Evolutionary conservation across 1,140 invertebrate genomes (phyloP).

Genomic region (Macrobrachium rosenbergii): DNA sequence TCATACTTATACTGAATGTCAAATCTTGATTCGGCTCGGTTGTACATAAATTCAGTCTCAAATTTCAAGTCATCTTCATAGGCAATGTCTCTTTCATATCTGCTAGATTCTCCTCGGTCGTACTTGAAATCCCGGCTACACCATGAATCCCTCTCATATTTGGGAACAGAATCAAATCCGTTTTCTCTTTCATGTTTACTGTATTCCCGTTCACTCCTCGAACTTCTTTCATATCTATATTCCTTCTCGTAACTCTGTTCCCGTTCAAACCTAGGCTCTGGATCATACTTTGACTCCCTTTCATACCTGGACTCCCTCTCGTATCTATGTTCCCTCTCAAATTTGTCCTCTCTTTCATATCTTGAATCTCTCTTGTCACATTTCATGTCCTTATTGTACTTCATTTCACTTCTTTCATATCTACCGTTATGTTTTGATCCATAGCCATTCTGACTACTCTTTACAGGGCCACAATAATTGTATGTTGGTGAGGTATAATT

Average conservation of each 20-base stretch:
- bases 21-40: too few species aligned
- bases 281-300: background rate
- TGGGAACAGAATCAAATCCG: background rate
- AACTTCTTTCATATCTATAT: background rate
- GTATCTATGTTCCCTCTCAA: slow-evolving; percentile 10
- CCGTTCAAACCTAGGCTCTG: background rate
- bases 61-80: background rate
- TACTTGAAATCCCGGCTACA: slow-evolving; percentile 36
- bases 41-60: too few species aligned
- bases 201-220: background rate
- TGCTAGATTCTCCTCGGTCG: slow-evolving; percentile 24
- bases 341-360: slow-evolving; percentile 26
- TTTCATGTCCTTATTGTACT: slow-evolving; percentile 21
- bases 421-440: slow-evolving; percentile 25
- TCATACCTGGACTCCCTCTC: slow-evolving; percentile 28
- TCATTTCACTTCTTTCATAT: slow-evolving; percentile 26
- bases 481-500: slow-evolving; percentile 18
- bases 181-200: background rate
- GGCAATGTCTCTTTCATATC: slow-evolving; percentile 16
- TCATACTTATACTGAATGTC: background rate
- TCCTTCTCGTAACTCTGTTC: background rate
- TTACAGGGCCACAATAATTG: slow-evolving; percentile 43
- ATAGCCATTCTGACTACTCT: slow-evolving; percentile 31
- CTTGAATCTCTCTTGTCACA: slow-evolving; percentile 14
- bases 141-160: slow-evolving; percentile 9